These are phyloP conservation scores for Blastomussa wellsi DNA, from an alignment of 92 coral and sea anemone genomes.

Conservation along the genomic window DNA sequence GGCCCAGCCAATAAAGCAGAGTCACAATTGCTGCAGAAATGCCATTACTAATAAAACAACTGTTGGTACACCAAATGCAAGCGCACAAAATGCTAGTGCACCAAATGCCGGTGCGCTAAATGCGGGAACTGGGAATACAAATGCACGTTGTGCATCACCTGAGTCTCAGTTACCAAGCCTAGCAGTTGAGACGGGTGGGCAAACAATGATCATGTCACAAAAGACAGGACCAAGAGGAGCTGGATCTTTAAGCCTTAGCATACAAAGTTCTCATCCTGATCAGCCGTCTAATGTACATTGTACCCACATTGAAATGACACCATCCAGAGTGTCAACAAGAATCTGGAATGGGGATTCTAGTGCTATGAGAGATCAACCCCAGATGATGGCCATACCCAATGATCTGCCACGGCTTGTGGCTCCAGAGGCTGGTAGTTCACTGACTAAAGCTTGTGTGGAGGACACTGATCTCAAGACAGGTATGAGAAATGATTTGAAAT, in stretches of 20 bases:
- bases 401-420: constrained; percentile 3
- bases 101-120: neutral
- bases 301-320: constrained; percentile 24
- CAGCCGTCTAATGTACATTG: constrained; percentile 4
- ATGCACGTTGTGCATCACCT: neutral
- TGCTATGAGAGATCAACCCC: neutral
- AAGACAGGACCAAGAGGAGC: neutral
- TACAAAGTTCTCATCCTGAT: constrained; percentile 9
- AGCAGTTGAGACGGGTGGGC: constrained; percentile 17
- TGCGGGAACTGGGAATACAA: neutral
- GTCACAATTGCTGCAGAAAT: neutral
- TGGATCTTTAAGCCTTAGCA: constrained; percentile 24
- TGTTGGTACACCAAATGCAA: neutral
- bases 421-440: neutral
- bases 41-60: neutral
- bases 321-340: constrained; percentile 20
- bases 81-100: neutral
- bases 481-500: no score
- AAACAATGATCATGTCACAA: constrained; percentile 14
- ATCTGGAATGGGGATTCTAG: neutral
- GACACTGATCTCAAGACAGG: neutral
- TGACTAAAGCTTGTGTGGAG: neutral
- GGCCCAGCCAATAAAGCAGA: neutral
- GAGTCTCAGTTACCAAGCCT: neutral
- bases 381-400: neutral